phyloP scores from a whole-genome alignment of 2,888 invertebrate species.

The Tetranychus truncatus region DNA sequence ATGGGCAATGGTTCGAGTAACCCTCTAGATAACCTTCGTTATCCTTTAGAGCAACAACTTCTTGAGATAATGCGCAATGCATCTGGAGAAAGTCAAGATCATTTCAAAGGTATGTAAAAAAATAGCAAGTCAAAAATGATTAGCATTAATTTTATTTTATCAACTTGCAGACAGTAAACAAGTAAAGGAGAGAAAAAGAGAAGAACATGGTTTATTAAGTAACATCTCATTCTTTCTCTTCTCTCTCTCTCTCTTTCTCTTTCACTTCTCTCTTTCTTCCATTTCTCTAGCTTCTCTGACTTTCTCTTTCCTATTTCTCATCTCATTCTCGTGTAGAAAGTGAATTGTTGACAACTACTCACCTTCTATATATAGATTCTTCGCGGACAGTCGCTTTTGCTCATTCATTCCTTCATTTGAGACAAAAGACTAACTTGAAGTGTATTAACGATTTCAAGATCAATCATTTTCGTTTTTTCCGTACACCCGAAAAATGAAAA shows the following conservation, averaged over 20 bases:
- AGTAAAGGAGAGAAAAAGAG: too few relatives aligned
- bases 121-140: neutral
- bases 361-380: neutral
- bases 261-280: slow-evolving; percentile 9
- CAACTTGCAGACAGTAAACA: too few relatives aligned
- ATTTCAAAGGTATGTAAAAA: slow-evolving; percentile 3
- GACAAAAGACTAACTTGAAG: too few relatives aligned
- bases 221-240: neutral
- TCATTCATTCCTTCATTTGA: neutral
- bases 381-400: neutral
- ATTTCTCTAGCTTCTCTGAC: neutral
- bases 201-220: neutral
- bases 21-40: slow-evolving; percentile 26
- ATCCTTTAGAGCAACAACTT: slow-evolving; percentile 27
- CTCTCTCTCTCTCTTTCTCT: slow-evolving; percentile 11
- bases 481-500: too few relatives aligned
- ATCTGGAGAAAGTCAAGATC: neutral
- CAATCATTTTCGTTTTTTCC: too few relatives aligned
- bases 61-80: slow-evolving; percentile 26
- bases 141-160: too few relatives aligned
- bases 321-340: neutral
- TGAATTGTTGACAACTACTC: too few relatives aligned
- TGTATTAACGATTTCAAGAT: too few relatives aligned
- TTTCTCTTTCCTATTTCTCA: neutral
- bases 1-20: slow-evolving; percentile 16